These are phyloP conservation scores for Loxodonta africana DNA, from an alignment of 2,113 vertebrate genomes.

Conservation along the genomic window DNA sequence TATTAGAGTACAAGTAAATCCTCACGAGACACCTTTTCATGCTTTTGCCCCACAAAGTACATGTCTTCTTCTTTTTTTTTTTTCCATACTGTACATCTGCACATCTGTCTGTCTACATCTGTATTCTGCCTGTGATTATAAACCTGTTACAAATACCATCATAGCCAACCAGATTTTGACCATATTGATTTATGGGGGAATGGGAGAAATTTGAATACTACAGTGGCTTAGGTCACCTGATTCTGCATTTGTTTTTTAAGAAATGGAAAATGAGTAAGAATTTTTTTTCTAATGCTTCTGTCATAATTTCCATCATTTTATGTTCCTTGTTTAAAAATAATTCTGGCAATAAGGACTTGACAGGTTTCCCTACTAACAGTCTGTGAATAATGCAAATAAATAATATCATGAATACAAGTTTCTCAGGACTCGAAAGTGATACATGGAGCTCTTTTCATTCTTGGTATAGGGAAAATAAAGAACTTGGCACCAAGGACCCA, in stretches of 20 bases:
- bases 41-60: background rate
- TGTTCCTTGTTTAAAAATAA: slow-evolving; percentile 39
- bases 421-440: background rate
- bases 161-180: background rate
- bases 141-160: background rate
- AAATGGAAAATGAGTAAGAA: background rate
- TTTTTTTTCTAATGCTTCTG: background rate
- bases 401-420: background rate
- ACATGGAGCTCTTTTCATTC: background rate
- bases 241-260: background rate
- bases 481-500: background rate
- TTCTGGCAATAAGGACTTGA: background rate
- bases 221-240: background rate
- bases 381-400: background rate
- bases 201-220: background rate
- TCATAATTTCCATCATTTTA: slow-evolving; percentile 3
- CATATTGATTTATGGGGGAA: background rate
- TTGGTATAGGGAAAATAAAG: background rate
- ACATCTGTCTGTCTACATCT: background rate
- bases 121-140: slow-evolving; percentile 3
- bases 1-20: background rate
- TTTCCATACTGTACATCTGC: background rate
- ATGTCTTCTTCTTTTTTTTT: background rate
- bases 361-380: background rate
- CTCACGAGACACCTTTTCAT: background rate